Evolutionary conservation across 2,113 vertebrate species (phyloP), one percentile per base, ranked within the genome.

Genomic region (Stigmatopora nigra): DNA sequence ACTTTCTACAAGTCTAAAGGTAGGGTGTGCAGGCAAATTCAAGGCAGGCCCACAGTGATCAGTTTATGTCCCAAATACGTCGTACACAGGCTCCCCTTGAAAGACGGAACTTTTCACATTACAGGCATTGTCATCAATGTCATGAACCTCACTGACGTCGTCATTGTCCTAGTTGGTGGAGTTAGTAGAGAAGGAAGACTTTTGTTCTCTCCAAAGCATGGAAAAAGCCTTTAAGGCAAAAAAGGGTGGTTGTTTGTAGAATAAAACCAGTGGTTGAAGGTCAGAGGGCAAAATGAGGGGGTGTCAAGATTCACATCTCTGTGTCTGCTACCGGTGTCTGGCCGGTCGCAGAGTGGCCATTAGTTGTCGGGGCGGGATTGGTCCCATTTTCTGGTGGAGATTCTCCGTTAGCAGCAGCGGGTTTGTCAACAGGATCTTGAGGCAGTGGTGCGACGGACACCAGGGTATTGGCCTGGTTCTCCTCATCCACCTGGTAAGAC

Each of bases 401-500:
- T 63, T 92, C 93, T 48, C 88, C 91, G 20, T 93, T 94, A 67
- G 84, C 69, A 49, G 81, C 90, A 1, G 91, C 90, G 53, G 53
- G 53, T 84, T 96, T 96, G 81, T 92, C 90, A 67, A 90, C 76
- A 47, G 76, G 88, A 77, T 93, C 92, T 0, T 90, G 74, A 0
- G 81, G 88, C 1, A 88, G 82, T 1, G 91, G 80, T 3, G 91
- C 78, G 62, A 89, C 86, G 62, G 93, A 92, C 79, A 92, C 79
- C 86, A 92, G 82, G 1, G 91, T 92, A 82, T 92, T 94, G 44
- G 91, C 90, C 86, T 93, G 94, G 90, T 93, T 92, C 65, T 92
- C 86, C 44, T 82, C 89, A 59, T 96, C 94, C 52, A 88, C 82
- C 85, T 91, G 92, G 63, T 93, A 94, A 0, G 92, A 91, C 75